Evolutionary conservation across 2,113 vertebrate genomes (phyloP).

Genomic region (Neotragus moschatus): DNA sequence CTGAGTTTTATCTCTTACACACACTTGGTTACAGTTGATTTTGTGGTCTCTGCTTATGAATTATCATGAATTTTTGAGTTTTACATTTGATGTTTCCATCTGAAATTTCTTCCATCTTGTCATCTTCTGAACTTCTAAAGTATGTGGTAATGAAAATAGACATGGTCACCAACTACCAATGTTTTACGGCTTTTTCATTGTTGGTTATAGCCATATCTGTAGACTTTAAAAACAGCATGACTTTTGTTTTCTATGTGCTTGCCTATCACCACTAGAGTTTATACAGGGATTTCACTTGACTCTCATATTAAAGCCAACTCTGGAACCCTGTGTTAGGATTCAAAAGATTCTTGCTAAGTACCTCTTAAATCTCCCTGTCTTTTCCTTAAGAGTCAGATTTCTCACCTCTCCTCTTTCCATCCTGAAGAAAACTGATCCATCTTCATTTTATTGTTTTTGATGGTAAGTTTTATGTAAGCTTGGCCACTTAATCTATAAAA

Average conservation of each 20-base stretch:
- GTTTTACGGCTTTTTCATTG: background rate
- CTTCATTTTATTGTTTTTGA: background rate
- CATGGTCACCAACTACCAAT: too few relatives aligned
- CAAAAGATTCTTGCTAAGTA: background rate
- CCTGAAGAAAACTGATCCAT: background rate
- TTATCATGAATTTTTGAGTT: background rate
- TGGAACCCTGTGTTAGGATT: background rate
- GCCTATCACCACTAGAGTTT: background rate
- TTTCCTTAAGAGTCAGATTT: background rate
- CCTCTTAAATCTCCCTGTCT: background rate
- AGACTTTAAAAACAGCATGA: background rate
- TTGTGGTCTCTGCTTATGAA: background rate
- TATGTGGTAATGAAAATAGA: background rate
- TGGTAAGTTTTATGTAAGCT: background rate
- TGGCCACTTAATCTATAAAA: background rate
- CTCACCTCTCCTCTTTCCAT: background rate
- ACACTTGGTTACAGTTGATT: background rate
- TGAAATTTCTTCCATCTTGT: background rate
- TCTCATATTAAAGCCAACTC: background rate
- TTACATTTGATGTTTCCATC: background rate
- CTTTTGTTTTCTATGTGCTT: background rate
- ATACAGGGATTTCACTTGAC: background rate
- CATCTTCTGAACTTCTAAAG: background rate
- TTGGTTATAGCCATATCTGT: background rate
- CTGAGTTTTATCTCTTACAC: background rate